Evolutionary conservation across 1,140 invertebrate genomes (phyloP), one percentile per base, ranked within the genome.

Genomic region (Heliothis virescens): DNA sequence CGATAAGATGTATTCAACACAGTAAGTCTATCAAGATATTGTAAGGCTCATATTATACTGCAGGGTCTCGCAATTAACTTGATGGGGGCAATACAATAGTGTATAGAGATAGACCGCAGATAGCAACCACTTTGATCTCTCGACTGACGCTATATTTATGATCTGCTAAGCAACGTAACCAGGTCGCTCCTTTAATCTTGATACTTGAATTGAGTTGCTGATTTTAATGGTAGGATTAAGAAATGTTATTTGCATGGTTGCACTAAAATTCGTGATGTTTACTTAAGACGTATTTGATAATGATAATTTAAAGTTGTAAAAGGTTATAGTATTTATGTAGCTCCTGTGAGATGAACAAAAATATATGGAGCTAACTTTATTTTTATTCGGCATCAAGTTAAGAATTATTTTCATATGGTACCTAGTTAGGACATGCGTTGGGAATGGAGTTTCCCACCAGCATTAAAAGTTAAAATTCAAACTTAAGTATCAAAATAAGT

Each of bases 101-200:
- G 29, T 34, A 34, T 34, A 34, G 34, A 26, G 16, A 13, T 13
- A 5, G 18, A 21, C 10, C 11, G 21, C 48, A 69, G 41, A 62
- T 21, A 75, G 41, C 47, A 57, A 41, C 48, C 59, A 48, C 73
- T 75, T 75, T 75, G 73, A 75, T 75, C 73, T 63, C 16, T 50
- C 48, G 16, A 16, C 9, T 34, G 59, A 26, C 52, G n/a, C 57
- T 34, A 75, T 75, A 75, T 75, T 69, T 47, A 69, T 69, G 65
- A 48, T 21, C 52, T 9, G 65, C 48, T 18, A 21, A 26, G 13
- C 48, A 69, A 69, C 16, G 26, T 52, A 69, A 16, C 65, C 65
- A 47, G 48, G 65, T 18, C 65, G 48, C 15, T 29, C 18, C 47
- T 69, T 69, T 69, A 69, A 69, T 69, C 65, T 52, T 7, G 12